Base-by-base conservation (phyloP, 2,888 invertebrate genomes). In the Mayetiola destructor region DNA sequence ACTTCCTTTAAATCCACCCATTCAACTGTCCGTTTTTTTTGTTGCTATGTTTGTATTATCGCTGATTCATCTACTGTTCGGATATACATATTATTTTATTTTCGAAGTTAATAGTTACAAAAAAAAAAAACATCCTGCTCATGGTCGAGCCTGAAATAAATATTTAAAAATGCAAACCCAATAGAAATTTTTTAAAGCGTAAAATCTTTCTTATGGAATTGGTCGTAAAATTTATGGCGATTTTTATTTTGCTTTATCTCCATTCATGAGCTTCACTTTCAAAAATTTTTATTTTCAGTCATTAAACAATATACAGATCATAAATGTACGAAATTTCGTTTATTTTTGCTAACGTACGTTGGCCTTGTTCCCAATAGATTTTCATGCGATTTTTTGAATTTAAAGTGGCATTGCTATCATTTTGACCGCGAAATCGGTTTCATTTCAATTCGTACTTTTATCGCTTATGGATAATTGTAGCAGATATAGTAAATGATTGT, bases 171-270 rank as follows among this genome's bases (percentile, higher is more conserved):
- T 23, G 9, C 3, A 2, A 27, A 23, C 27, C n/a, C 9, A 16
- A 27, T 27, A 42, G 10, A n/a, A 42, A 23, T 36, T 39, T 12
- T 42, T 48, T 48, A n/a, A 23, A 27, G 27, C 29, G 27, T 27
- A 16, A 27, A 27, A 48, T 27, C 27, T 48, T 27, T 48, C 27
- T 48, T 48, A 48, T 48, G 48, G 27, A 48, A 48, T 27, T 27
- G 48, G n/a, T 27, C 18, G 27, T 48, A 48, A 48, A 48, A 48
- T 48, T 48, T 48, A 48, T 48, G 48, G 18, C 29, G 27, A 23
- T 27, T 48, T 48, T 48, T 27, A 48, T 48, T 48, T 48, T 48
- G 27, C 12, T 32, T 48, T 27, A 48, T 48, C 27, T 48, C 16
- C n/a, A n/a, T 16, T 27, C 42, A 23, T 27, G n/a, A n/a, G 27